These are phyloP conservation scores for Drosophila mimica DNA, from an alignment of 2,888 invertebrate species.

Conservation along the genomic window DNA sequence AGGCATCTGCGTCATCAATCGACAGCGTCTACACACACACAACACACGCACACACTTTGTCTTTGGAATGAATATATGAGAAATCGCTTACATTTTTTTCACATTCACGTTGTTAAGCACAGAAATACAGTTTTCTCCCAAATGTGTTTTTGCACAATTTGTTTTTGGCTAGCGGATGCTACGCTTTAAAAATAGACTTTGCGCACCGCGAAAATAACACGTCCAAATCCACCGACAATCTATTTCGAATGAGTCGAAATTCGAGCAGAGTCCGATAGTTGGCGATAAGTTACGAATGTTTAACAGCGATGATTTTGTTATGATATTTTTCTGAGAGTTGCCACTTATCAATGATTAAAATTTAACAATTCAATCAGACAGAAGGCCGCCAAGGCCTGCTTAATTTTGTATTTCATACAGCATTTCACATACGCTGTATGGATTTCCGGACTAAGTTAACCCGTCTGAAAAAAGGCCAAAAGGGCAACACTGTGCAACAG, in stretches of 20 bases:
- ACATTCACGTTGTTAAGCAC: slow-evolving; percentile 53
- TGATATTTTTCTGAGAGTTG: background rate
- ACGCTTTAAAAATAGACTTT: slow-evolving; percentile 51
- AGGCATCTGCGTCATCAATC: slow-evolving; percentile 46
- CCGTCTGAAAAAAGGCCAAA: background rate
- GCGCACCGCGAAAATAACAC: slow-evolving; percentile 31
- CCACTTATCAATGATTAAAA: background rate
- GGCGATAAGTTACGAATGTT: slow-evolving; percentile 4
- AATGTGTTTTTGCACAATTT: slow-evolving; percentile 42
- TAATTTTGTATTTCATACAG: background rate
- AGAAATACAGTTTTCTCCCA: slow-evolving; percentile 30
- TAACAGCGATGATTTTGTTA: background rate
- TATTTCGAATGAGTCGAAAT: slow-evolving; percentile 26
- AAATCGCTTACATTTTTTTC: slow-evolving; percentile 50
- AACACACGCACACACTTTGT: background rate
- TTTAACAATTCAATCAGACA: background rate
- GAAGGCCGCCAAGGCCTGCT: too few species aligned
- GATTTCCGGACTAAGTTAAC: background rate
- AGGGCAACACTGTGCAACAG: background rate
- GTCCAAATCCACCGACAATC: slow-evolving; percentile 35
- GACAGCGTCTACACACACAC: slow-evolving; percentile 6
- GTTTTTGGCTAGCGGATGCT: slow-evolving; percentile 29
- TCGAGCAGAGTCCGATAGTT: background rate
- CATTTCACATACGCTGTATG: background rate
- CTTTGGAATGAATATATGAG: slow-evolving; percentile 1